Conservation (phyloP, 2,888 invertebrate genomes). For the Lycaena phlaeas region DNA sequence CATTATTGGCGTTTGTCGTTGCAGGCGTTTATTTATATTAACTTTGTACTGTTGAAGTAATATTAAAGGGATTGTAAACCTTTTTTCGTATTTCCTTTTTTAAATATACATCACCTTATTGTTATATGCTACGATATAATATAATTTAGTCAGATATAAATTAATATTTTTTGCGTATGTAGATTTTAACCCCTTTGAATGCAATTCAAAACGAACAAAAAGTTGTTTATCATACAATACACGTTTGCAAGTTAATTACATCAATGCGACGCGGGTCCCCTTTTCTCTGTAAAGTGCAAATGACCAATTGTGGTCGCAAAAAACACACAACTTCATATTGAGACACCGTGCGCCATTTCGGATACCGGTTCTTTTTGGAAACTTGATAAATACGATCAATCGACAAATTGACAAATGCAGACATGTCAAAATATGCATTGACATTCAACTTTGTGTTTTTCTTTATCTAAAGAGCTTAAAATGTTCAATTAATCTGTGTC, state of each 20-base stretch:
- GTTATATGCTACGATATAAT: too few relatives aligned
- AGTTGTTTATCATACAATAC: neutral
- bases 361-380: neutral
- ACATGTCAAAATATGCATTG: neutral
- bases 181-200: neutral
- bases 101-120: too few relatives aligned
- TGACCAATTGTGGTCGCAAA: constrained; percentile 14
- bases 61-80: neutral
- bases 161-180: too few relatives aligned
- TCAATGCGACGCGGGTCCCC: constrained; percentile 16
- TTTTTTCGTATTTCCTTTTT: neutral
- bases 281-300: constrained; percentile 16
- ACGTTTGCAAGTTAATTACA: constrained; percentile 11
- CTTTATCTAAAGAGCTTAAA: too few relatives aligned
- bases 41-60: neutral
- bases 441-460: too few relatives aligned
- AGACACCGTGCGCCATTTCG: neutral
- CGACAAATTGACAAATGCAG: neutral
- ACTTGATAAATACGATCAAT: neutral
- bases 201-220: constrained; percentile 9
- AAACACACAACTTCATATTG: constrained; percentile 11
- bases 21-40: too few relatives aligned
- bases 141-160: too few relatives aligned
- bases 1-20: constrained; percentile 2
- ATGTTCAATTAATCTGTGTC: too few relatives aligned